phyloP scores from a whole-genome alignment of 2,113 vertebrate genomes.

The Hippocampus zosterae region DNA sequence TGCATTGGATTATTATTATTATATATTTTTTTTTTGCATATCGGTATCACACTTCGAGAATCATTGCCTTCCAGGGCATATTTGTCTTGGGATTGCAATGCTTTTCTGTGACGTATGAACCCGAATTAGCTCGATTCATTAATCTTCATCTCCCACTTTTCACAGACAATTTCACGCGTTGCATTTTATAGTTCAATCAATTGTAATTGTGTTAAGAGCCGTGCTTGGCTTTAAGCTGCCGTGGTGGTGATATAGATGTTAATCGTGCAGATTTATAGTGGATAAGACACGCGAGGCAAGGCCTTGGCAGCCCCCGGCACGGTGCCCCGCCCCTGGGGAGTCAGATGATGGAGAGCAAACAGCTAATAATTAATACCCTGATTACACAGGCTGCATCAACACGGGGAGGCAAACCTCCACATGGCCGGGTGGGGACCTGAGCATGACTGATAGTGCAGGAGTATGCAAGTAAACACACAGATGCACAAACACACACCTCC shows the following conservation, averaged over 20 bases:
- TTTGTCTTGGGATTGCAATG: background rate
- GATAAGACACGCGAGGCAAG: conserved; percentile 61
- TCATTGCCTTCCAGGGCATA: background rate
- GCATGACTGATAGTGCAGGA: conserved; percentile 65
- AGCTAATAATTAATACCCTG: conserved; percentile 77
- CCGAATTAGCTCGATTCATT: background rate
- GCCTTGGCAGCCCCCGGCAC: conserved; percentile 63
- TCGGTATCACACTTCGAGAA: background rate
- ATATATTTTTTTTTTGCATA: no score
- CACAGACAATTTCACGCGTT: background rate
- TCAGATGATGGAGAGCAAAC: conserved; percentile 75
- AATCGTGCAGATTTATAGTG: conserved; percentile 65
- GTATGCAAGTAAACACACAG: conserved; percentile 43
- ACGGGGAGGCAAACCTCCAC: conserved; percentile 67
- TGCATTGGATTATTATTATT: background rate
- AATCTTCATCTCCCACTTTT: background rate
- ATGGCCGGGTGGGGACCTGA: conserved; percentile 62
- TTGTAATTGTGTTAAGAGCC: conserved; percentile 8
- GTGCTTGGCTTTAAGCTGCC: background rate
- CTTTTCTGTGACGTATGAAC: background rate
- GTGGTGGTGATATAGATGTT: conserved; percentile 42
- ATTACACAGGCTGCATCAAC: conserved; percentile 73
- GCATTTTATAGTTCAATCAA: background rate
- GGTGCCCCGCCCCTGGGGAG: conserved; percentile 59
- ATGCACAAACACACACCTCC: conserved; percentile 51